Evolutionary conservation across 2,113 vertebrate genomes (phyloP).

Genomic region (Struthidea cinerea): DNA sequence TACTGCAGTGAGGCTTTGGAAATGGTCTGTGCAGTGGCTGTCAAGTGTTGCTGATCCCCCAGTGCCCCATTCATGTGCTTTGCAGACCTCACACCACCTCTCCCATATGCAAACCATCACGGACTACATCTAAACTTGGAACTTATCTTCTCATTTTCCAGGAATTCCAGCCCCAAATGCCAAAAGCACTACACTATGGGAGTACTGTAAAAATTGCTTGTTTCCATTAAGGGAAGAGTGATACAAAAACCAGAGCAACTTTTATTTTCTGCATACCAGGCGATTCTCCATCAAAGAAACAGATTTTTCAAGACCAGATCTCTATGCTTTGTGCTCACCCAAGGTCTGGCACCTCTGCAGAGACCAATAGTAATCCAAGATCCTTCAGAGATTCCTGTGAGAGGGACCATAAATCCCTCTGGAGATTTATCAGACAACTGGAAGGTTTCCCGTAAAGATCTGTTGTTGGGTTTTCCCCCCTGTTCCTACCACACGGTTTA

Average conservation of each 20-base stretch:
- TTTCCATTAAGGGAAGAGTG: not conserved
- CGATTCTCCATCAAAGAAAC: not conserved
- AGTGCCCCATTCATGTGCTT: fast-evolving
- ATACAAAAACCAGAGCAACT: not conserved
- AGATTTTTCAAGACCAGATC: not conserved
- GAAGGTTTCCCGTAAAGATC: not conserved
- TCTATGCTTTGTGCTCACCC: not conserved
- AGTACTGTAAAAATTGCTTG: not conserved
- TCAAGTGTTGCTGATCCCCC: not conserved
- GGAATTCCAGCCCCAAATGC: not conserved
- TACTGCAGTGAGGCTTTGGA: not conserved
- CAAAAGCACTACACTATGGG: not conserved
- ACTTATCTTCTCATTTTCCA: not conserved
- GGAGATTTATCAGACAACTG: not conserved
- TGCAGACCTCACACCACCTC: not conserved
- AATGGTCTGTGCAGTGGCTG: not conserved
- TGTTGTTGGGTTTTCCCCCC: not conserved
- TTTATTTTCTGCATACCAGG: not conserved
- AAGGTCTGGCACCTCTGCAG: not conserved
- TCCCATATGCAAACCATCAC: not conserved
- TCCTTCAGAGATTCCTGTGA: not conserved
- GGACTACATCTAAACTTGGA: not conserved
- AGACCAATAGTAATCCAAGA: not conserved
- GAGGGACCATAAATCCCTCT: not conserved
- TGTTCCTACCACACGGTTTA: not conserved